Base-by-base conservation (phyloP, 2,797 vertebrate genomes). In the Rhodeus uyekii region DNA sequence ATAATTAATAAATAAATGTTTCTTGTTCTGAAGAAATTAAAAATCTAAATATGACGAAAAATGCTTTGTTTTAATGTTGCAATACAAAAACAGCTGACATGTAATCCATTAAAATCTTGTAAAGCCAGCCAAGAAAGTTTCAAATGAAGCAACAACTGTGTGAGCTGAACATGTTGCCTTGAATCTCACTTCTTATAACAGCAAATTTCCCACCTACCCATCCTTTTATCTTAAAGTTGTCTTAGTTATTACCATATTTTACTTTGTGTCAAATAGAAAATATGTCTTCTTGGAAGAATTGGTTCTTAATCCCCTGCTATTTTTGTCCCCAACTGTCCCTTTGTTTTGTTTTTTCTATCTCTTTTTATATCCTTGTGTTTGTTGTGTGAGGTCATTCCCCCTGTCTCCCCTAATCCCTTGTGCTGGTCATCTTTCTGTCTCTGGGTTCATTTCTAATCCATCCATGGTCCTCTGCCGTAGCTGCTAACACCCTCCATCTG, bases 331-430 rank as follows among this genome's bases (percentile, higher is more conserved):
- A 13, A 84, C 81, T 76, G 64, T 75, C 76, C 84, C 78, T 87
- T 85, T 76, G 78, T n/a, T n/a, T n/a, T n/a, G n/a, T 76, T 80
- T 76, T 85, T 88, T 82, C 74, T 48, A 78, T 84, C 81, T 83
- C 72, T 83, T 83, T 61, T 71, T 87, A 79, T 83, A 78, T 82
- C 81, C 36, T 36, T 76, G 83, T 80, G 58, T 83, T 93, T 93
- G 91, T 92, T 85, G 86, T 55, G 84, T 94, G 94, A 95, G 90
- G 91, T 95, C 93, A 95, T 91, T 84, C 76, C 85, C 89, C 90
- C 90, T 90, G 87, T 92, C 91, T 81, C 85, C 83, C 84, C 87
- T 94, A 94, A 94, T 94, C 94, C 94, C 84, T 84, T 1, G 73
- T 80, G 87, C 88, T 91, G 88, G 91, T 94, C 92, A 50, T 94